Base-by-base conservation (phyloP, 2,888 invertebrate species). In the Cryptocheilus praepositus region DNA sequence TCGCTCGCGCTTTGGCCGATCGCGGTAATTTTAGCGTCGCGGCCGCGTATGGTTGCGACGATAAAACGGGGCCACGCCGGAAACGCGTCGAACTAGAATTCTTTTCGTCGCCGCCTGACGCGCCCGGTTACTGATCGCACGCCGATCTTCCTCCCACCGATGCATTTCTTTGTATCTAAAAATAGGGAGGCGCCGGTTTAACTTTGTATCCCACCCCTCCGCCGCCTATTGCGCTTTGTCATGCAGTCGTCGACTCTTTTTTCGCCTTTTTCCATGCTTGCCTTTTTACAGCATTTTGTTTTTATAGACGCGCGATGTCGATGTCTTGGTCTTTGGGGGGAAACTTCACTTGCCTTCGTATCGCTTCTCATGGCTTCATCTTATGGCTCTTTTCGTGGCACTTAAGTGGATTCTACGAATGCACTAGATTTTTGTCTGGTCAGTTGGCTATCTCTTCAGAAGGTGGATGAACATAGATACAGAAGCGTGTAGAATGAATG, bases 21-120 rank as follows among this genome's bases (percentile, higher is more conserved):
- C 52, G n/a, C n/a, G 52, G 43, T 43, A 2, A 53, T 64, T 60
- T 44, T 16, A 53, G 19, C 28, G n/a, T 18, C 28, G 22, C 22
- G 52, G 21, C 21, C 18, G 52, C 18, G 52, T 22, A 22, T 18
- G 52, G 13, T 21, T 52, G 21, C 25, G 43, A 46, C 21, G 55
- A 56, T 62, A 21, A 28, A 49, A 49, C 49, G 18, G 49, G 49
- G 16, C 18, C 49, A 16, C 70, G 61, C 62, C 64, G 67, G 72
- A 70, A 75, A 66, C 58, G 65, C 68, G 58, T 53, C 64, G 61
- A 70, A 70, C 60, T 73, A 60, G 64, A 74, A 70, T 49, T 49
- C 49, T 19, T 16, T 49, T 49, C 49, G 49, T 18, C 49, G 49
- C 36, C 36, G 36, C 5, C 36, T 36, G 36, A 36, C 36, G 36